These are phyloP conservation scores for Solenopsis invicta DNA, from an alignment of 1,140 invertebrate species.

Conservation along the genomic window DNA sequence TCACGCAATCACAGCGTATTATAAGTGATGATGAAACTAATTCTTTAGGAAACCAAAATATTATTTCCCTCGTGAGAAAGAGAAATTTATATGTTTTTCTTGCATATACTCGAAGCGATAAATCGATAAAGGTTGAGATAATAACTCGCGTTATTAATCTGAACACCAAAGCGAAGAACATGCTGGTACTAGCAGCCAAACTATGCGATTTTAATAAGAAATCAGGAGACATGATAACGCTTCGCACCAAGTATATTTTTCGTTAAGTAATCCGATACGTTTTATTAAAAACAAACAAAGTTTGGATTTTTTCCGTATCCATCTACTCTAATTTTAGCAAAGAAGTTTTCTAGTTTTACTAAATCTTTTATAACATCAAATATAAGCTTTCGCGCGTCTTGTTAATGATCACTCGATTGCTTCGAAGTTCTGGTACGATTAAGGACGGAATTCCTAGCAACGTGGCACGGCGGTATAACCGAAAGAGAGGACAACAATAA, in stretches of 20 bases:
- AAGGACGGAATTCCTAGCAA: constrained; percentile 37
- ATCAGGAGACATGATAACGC: not conserved
- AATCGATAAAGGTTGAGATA: not conserved
- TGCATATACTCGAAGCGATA: not conserved
- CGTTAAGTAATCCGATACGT: not conserved
- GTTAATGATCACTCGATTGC: constrained; percentile 36
- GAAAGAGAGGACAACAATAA: constrained; percentile 52
- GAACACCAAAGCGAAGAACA: not conserved
- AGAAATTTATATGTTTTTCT: not conserved
- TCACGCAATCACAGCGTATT: not conserved
- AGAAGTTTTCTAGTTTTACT: too few species aligned
- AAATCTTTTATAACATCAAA: constrained; percentile 2
- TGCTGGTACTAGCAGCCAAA: not conserved
- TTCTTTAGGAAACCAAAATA: not conserved
- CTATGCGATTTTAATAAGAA: not conserved
- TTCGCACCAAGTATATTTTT: not conserved
- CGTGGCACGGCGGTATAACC: constrained; percentile 29
- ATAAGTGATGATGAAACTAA: not conserved
- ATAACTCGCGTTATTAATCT: not conserved
- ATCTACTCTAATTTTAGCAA: not conserved
- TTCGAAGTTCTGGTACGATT: constrained; percentile 26
- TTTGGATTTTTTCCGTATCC: not conserved
- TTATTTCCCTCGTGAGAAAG: not conserved
- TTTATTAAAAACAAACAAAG: not conserved
- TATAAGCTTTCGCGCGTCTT: constrained; percentile 24